Evolutionary conservation across 2,797 vertebrate genomes (phyloP), one percentile per base, ranked within the genome.

Genomic region (Lutjanus campechanus): DNA sequence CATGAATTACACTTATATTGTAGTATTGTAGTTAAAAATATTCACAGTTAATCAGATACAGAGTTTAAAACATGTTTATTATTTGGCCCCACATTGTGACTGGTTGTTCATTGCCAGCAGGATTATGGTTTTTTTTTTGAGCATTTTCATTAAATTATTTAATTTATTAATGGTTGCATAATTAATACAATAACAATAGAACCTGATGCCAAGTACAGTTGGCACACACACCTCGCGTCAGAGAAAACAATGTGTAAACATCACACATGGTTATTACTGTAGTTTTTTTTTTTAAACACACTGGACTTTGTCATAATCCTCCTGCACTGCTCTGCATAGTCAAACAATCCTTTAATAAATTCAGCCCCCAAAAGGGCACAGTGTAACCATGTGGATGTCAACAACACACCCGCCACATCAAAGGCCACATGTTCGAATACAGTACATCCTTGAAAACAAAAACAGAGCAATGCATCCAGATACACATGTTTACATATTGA

Each of bases 401-500:
- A 90, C 93, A 93, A 90, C 87, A 83, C 40, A 25, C 17, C 50
- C 0, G 5, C 66, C 77, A 79, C 85, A 84, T 87, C 76, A 83
- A 77, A 70, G 76, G 77, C 78, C 62, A 77, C 76, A 82, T 82
- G 85, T 41, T 62, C 20, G 49, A 83, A 83, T 51, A 81, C 76
- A 58, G 83, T 19, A 71, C 73, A 53, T 90, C 81, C 69, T 78
- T 46, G 71, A 91, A 88, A 93, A 93, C 85, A 91, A 90, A 89
- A 92, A 92, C 88, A 89, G 81, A 87, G 89, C 88, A 87, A 76
- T 71, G 47, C 66, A 73, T 87, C 76, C 85, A 74, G 67, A 91
- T 84, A 90, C 85, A 88, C 88, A 85, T 92, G 92, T 93, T 93
- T 93, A 91, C 89, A 91, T 90, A 88, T 87, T 88, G 81, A 88